Conservation (phyloP, 2,797 vertebrate species). For the Mus minutoides region DNA sequence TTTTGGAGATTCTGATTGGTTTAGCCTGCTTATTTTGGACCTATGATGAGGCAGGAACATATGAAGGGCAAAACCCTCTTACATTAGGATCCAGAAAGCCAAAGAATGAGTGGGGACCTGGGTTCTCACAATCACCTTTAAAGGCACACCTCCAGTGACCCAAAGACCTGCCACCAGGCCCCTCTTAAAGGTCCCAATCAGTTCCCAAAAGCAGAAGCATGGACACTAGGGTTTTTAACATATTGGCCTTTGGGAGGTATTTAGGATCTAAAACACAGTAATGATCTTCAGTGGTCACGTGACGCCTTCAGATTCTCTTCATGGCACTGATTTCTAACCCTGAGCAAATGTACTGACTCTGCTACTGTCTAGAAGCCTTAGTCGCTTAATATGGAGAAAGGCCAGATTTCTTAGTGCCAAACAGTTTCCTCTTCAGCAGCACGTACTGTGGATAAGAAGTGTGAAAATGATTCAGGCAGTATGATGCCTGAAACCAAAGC, state of each 20-base stretch:
- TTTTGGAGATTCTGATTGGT: not conserved
- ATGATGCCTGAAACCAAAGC: constrained; percentile 23
- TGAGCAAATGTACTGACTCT: not conserved
- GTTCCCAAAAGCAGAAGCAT: not conserved
- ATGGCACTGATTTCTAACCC: not conserved
- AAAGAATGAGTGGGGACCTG: not conserved
- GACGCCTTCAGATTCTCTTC: not conserved
- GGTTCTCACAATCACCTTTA: not conserved
- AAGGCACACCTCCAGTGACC: not conserved
- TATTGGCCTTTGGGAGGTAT: not conserved
- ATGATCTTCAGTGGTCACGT: not conserved
- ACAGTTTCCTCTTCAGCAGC: not conserved
- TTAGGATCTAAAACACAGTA: not conserved
- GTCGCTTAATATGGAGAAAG: not conserved
- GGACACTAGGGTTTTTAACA: not conserved
- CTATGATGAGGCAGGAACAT: not conserved
- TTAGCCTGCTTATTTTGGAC: not conserved
- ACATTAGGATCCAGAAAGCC: not conserved
- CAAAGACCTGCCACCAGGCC: not conserved
- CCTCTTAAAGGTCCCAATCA: not conserved
- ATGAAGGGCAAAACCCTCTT: not conserved
- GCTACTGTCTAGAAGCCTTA: constrained; percentile 3
- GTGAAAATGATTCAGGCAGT: constrained; percentile 30
- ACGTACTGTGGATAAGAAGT: constrained; percentile 42
- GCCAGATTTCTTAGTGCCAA: not conserved